Base-by-base conservation (phyloP, 53 echinoderm and acorn worm genomes). In the Hippasteria phrygiana region DNA sequence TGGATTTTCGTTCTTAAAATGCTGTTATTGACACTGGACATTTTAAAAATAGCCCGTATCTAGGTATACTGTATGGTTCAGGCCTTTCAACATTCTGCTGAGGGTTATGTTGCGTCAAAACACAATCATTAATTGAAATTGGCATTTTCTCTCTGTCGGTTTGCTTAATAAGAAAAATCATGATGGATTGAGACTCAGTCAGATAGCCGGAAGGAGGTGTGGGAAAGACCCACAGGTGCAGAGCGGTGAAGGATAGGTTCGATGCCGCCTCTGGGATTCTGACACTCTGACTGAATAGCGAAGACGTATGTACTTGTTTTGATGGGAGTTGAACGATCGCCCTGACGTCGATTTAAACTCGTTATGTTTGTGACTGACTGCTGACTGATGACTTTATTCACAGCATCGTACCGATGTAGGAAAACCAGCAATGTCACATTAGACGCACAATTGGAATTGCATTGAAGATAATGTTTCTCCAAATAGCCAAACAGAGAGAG, bases 311-410 rank as follows among this genome's bases (percentile, higher is more conserved):
- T 18, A 9, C 59, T 59, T 9, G 59, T 18, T 18, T 59, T 59
- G 59, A 59, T 59, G 16, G 26, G 59, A 59, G 59, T 59, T 59
- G 59, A 59, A 59, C 59, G 59, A 59, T 59, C 59, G n/a, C 59
- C 26, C 26, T 59, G 59, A 59, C 20, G 26, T 26, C 3, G 3
- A 24, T 20, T 59, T 17, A 5, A 24, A 2, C 26, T 12, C 6
- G 22, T 59, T 12, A 26, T 51, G 51, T 51, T 8, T 51, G 14
- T 51, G 14, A 1, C 16, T 51, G 14, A n/a, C n/a, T n/a, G n/a
- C n/a, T n/a, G n/a, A n/a, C n/a, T n/a, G n/a, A n/a, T n/a, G n/a
- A n/a, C n/a, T 5, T 7, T 45, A 7, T 45, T 45, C 46, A 11
- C 6, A 45, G 46, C 46, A 11, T 5, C 46, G n/a, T n/a, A 45